A percentile compares a stretch with the other conserved stretches of the same genome.
phyloP scores from a whole-genome alignment of 2,888 invertebrate genomes.

The Drosophila siamana region DNA sequence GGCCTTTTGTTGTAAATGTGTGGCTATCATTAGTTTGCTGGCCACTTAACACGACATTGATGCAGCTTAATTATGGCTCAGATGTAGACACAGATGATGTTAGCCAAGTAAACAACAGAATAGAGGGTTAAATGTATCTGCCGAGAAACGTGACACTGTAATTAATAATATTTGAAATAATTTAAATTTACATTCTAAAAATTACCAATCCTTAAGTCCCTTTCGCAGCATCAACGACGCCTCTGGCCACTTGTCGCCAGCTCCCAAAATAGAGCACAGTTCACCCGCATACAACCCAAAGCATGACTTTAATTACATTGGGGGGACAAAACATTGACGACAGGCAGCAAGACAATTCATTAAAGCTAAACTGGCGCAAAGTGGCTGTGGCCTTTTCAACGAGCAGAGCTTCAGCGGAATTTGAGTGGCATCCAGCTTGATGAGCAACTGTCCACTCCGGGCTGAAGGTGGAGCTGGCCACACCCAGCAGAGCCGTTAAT shows the following conservation, averaged over 20 bases:
- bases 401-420: conserved; percentile 50
- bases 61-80: conserved; percentile 83
- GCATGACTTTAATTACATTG: conserved; percentile 63
- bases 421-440: conserved; percentile 42
- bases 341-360: conserved; percentile 61
- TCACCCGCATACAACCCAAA: conserved; percentile 15
- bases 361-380: conserved; percentile 54
- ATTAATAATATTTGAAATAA: background rate
- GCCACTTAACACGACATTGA: conserved; percentile 84
- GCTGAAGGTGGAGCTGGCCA: conserved; percentile 40
- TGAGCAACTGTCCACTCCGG: conserved; percentile 45
- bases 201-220: background rate
- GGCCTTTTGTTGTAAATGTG: conserved; percentile 81
- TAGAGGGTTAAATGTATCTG: too few relatives aligned
- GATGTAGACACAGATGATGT: conserved; percentile 43
- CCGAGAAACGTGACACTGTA: background rate
- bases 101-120: background rate
- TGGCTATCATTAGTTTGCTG: conserved; percentile 84
- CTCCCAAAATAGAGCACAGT: background rate
- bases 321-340: conserved; percentile 43
- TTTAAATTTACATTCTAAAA: background rate
- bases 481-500: conserved; percentile 67
- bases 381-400: conserved; percentile 12
- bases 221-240: background rate
- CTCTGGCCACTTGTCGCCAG: conserved; percentile 22